Base-by-base conservation (phyloP, 1,140 invertebrate genomes). In the Anoplolepis gracilipes region DNA sequence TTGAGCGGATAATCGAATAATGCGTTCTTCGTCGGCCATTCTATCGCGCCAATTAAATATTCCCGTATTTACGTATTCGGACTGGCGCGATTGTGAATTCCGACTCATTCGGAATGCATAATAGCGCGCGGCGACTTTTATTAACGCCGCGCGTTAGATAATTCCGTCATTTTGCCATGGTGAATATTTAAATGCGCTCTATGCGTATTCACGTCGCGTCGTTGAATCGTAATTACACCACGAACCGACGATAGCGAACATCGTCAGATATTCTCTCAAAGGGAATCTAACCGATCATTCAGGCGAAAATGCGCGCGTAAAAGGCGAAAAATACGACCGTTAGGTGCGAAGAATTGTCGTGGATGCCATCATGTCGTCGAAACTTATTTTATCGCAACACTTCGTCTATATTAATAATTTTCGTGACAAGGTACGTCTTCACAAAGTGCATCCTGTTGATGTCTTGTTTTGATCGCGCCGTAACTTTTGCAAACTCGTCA, bases 11-110 rank as follows among this genome's bases (percentile, higher is more conserved):
- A 67, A 77, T 85, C 73, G 57, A 84, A 78, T 84, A 75, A 76
- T 30, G 59, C 70, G 25, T 84, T 77, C 70, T 84, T 84, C 57
- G 72, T 49, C 30, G 55, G 61, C 22, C 61, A 36, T 28, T 73
- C 49, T 79, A 78, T 65, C 84, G 75, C 39, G 75, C 73, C 62
- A 85, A 84, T 84, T 84, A 84, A 84, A 77, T 77, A 84, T 84
- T 77, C 81, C 30, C 72, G 57, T 84, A 84, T 84, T 84, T 84
- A 55, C 73, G 16, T 49, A 77, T 77, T 77, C 22, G 46, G 28
- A 70, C 42, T 46, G 73, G 81, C 81, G 78, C 46, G 72, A 81
- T 81, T 81, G 70, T 72, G 46, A 72, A 82, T 82, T 82, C 78
- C 78, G 67, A 33, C 19, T 33, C 67, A 42, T 53, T 77, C 61